Conservation (phyloP, 2,888 invertebrate genomes). For the Euphydryas editha region DNA sequence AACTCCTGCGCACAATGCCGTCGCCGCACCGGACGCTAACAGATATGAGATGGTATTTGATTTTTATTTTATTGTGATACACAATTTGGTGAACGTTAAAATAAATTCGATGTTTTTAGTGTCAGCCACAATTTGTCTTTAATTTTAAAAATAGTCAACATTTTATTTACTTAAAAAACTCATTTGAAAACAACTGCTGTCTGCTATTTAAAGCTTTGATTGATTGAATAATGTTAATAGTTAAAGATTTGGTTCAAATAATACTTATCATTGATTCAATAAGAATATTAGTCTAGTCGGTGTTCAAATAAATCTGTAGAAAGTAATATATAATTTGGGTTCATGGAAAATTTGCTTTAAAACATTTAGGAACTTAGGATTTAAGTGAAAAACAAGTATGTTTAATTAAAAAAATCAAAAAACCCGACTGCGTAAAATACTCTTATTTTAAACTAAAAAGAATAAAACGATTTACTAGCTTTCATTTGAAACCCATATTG, state of each 20-base stretch:
- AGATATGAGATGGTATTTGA: conserved; percentile 37
- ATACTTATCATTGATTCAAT: too few species aligned
- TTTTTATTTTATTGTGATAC: conserved; percentile 35
- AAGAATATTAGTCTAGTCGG: too few species aligned
- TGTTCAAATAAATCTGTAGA: too few species aligned
- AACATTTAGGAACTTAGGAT: too few species aligned
- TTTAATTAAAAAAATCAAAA: too few species aligned
- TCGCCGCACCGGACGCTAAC: conserved; percentile 45
- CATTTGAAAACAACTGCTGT: not conserved
- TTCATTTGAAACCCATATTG: too few species aligned
- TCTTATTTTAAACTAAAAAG: too few species aligned
- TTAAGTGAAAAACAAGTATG: too few species aligned
- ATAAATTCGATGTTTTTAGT: conserved; percentile 26
- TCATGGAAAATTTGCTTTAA: too few species aligned
- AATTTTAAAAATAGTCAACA: conserved; percentile 13
- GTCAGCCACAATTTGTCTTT: conserved; percentile 16
- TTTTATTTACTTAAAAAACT: not conserved
- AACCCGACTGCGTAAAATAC: too few species aligned
- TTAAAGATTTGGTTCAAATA: not conserved
- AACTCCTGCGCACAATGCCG: conserved; percentile 68
- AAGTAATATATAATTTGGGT: too few species aligned
- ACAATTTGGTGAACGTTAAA: conserved; percentile 27
- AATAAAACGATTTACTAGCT: too few species aligned
- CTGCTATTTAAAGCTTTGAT: not conserved
- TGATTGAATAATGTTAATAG: not conserved